Conservation (phyloP, 23 tunicate species). For the Ciona savignyi region DNA sequence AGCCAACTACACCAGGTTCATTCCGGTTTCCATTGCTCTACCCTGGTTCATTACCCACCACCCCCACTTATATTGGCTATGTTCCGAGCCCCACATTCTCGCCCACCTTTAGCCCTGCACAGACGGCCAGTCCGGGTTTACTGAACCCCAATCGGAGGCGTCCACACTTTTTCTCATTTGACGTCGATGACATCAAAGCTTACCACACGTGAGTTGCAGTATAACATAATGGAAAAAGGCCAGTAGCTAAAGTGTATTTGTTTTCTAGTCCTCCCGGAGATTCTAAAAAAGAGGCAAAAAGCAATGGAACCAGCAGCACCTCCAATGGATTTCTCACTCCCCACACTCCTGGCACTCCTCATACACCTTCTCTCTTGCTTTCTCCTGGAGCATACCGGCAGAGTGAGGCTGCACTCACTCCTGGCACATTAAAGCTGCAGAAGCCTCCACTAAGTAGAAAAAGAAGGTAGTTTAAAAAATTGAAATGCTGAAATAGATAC, state of each 20-base stretch:
- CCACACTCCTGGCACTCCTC: conserved; percentile 77
- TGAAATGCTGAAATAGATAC: too few relatives aligned
- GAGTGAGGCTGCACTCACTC: neutral
- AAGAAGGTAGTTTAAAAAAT: conserved; percentile 57
- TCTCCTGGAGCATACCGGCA: conserved; percentile 66
- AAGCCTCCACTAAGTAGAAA: conserved; percentile 77
- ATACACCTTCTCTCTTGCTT: conserved; percentile 67
- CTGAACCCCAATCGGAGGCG: conserved; percentile 31
- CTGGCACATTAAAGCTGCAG: conserved; percentile 49
- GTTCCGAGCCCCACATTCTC: conserved; percentile 88
- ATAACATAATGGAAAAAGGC: neutral
- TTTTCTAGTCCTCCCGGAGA: conserved; percentile 1
- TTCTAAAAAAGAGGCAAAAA: conserved; percentile 4
- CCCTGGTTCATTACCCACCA: conserved; percentile 96
- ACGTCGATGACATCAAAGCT: conserved; percentile 91
- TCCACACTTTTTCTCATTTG: conserved; percentile 64
- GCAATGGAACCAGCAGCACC: conserved; percentile 10
- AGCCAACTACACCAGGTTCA: conserved; percentile 33
- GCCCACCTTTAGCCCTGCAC: conserved; percentile 74
- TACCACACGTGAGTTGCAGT: conserved; percentile 65
- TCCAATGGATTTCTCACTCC: conserved; percentile 61
- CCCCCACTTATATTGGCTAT: conserved; percentile 82
- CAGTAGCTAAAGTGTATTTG: neutral
- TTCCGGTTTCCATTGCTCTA: conserved; percentile 80
- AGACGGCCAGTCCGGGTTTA: conserved; percentile 83